Percentiles rank a stretch among this genome's conserved stretches.
Conservation (phyloP, 2,797 vertebrate species). For the Hydrophis major region DNA sequence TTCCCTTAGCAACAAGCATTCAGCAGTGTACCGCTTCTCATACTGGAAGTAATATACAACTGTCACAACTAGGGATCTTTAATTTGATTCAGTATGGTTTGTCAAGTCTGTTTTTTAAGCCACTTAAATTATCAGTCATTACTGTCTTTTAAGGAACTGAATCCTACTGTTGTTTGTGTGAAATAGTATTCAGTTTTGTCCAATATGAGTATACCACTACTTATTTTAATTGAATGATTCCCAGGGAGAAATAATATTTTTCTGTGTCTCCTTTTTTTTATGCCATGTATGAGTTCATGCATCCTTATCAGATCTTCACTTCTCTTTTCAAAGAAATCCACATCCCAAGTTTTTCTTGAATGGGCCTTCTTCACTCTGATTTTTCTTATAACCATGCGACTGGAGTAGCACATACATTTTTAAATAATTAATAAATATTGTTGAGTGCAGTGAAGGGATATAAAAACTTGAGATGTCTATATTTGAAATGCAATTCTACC, state of each 20-base stretch:
- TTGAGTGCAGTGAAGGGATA: not conserved
- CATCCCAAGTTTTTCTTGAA: not conserved
- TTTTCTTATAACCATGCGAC: not conserved
- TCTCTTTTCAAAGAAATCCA: not conserved
- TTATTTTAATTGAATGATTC: not conserved
- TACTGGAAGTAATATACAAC: not conserved
- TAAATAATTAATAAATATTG: not conserved
- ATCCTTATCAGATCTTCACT: not conserved
- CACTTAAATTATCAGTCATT: not conserved
- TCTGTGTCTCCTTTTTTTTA: not conserved
- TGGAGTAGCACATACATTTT: not conserved
- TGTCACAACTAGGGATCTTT: not conserved
- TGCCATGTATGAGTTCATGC: not conserved
- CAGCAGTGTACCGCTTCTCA: not conserved
- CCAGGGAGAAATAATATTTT: not conserved
- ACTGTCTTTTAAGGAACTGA: not conserved
- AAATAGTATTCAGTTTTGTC: not conserved
- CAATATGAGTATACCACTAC: not conserved
- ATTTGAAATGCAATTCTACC: not conserved
- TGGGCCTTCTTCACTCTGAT: not conserved
- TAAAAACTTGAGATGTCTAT: not conserved
- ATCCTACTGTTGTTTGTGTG: not conserved
- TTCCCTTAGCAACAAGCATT: not conserved
- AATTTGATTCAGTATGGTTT: not conserved
- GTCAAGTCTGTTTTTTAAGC: not conserved